Evolutionary conservation across 1,140 invertebrate species (phyloP).

Genomic region (Teleopsis dalmanni): DNA sequence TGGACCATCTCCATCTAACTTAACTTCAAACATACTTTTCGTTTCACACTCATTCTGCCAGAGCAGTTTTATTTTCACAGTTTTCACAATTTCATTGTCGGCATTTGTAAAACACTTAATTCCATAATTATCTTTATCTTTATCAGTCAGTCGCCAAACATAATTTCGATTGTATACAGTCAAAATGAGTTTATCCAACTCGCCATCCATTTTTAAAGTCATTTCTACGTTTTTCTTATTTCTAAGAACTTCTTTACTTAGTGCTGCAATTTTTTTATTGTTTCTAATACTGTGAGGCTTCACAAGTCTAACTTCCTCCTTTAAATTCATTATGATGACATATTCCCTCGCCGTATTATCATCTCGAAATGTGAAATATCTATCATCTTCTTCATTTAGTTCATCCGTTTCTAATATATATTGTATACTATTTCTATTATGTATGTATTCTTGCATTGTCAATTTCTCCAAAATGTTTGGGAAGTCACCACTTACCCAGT

Average conservation of each 20-base stretch:
- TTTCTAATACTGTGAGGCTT: neutral
- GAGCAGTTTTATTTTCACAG: conserved; percentile 21
- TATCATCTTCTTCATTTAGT: neutral
- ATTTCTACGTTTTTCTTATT: conserved; percentile 19
- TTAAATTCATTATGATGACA: neutral
- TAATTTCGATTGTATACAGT: conserved; percentile 29
- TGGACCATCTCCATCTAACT: conserved; percentile 30
- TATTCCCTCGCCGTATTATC: neutral
- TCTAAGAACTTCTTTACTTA: conserved; percentile 4
- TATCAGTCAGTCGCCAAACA: conserved; percentile 22
- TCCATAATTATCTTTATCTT: conserved; percentile 21
- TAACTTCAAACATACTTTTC: conserved; percentile 30
- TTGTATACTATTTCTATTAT: conserved; percentile 15
- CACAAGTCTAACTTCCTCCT: neutral
- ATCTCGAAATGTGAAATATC: neutral
- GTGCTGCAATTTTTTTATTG: neutral
- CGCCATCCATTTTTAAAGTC: conserved; percentile 20
- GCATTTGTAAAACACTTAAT: conserved; percentile 39
- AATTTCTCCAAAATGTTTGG: neutral
- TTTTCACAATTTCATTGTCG: conserved; percentile 20
- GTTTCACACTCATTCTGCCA: conserved; percentile 25
- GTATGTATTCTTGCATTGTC: conserved; percentile 15
- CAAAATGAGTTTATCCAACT: conserved; percentile 19
- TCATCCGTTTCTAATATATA: conserved; percentile 4
- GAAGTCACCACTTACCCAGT: conserved; percentile 1